phyloP scores from a whole-genome alignment of 2,113 vertebrate genomes.

The Calidris pugnax region DNA sequence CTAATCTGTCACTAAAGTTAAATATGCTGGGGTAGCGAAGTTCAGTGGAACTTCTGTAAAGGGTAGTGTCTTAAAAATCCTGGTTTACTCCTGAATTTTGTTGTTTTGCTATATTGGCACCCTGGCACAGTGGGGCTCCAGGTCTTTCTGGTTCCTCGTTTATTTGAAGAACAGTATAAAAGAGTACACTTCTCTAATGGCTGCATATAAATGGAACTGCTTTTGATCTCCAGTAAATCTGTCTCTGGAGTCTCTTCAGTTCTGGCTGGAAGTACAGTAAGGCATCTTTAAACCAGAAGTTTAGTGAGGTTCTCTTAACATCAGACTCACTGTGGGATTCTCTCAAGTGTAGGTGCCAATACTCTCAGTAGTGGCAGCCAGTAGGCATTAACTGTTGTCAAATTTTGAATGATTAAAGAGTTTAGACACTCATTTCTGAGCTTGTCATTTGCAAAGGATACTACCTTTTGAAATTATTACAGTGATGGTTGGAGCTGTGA shows the following conservation, averaged over 20 bases:
- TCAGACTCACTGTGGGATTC: not conserved
- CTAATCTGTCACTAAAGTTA: not conserved
- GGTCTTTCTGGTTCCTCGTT: not conserved
- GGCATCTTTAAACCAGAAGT: not conserved
- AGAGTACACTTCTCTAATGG: not conserved
- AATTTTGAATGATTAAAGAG: not conserved
- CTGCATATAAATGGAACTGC: not conserved
- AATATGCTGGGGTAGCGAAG: rapidly evolving
- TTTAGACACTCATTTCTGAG: not conserved
- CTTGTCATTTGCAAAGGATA: not conserved
- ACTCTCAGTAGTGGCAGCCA: not conserved
- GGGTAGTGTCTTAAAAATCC: not conserved
- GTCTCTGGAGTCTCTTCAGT: not conserved
- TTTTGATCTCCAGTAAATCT: not conserved
- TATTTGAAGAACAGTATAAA: not conserved
- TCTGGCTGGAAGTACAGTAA: not conserved
- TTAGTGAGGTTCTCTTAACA: not conserved
- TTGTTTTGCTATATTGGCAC: not conserved
- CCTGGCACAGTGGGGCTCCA: not conserved
- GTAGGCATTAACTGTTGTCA: not conserved
- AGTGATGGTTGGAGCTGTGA: not conserved
- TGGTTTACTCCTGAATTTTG: not conserved
- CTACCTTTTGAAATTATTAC: not conserved
- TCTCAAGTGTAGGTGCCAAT: not conserved
- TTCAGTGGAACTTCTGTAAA: not conserved